phyloP scores from a whole-genome alignment of 2,888 invertebrate genomes.

The Dicycla oo region DNA sequence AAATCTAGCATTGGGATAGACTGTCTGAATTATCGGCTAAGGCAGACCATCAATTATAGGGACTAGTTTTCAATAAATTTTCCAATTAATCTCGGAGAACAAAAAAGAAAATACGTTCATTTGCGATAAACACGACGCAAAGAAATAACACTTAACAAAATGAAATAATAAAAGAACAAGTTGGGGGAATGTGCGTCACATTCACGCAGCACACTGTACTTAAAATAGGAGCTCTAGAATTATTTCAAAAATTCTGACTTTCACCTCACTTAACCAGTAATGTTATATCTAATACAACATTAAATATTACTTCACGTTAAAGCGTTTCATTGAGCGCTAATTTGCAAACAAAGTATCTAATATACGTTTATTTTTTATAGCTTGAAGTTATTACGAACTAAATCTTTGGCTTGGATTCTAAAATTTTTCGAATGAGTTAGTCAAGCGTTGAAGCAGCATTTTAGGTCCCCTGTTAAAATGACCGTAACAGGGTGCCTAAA shows the following conservation, averaged over 20 bases:
- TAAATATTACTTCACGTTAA: constrained; percentile 59
- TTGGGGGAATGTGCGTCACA: too few relatives aligned
- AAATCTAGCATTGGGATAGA: neutral
- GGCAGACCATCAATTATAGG: neutral
- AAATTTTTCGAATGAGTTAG: neutral
- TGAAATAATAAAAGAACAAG: too few relatives aligned
- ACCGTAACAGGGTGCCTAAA: neutral
- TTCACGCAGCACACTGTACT: neutral
- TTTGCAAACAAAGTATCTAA: constrained; percentile 55
- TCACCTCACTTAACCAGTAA: constrained; percentile 41
- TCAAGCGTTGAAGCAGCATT: neutral
- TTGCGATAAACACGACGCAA: too few relatives aligned
- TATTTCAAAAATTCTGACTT: constrained; percentile 36
- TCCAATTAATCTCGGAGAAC: neutral
- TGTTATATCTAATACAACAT: constrained; percentile 58
- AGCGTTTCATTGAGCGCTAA: constrained; percentile 68
- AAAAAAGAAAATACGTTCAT: too few relatives aligned
- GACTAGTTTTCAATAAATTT: constrained; percentile 1
- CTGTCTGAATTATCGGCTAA: neutral
- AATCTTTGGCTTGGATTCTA: constrained; percentile 25
- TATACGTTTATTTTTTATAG: constrained; percentile 25
- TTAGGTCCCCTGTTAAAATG: neutral
- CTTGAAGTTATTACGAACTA: constrained; percentile 24
- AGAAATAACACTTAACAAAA: too few relatives aligned
- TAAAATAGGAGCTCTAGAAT: neutral